Evolutionary conservation across 2,113 vertebrate genomes (phyloP).

Genomic region (Puffinus mauretanicus): DNA sequence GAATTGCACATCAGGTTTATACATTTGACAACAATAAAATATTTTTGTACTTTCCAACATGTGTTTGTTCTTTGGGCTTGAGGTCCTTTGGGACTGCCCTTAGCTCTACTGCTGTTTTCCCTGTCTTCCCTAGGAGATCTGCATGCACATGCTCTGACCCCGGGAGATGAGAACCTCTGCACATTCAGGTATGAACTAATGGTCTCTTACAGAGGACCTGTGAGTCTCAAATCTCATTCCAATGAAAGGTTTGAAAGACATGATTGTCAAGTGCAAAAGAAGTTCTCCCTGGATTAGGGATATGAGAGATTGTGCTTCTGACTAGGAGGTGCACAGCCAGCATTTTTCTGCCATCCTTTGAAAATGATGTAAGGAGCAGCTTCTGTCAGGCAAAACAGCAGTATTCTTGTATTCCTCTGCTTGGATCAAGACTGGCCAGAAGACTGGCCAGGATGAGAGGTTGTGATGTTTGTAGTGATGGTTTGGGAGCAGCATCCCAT

Average conservation of each 20-base stretch:
- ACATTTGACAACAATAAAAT: constrained; percentile 65
- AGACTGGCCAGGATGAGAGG: background rate
- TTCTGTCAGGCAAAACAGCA: background rate
- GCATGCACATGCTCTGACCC: background rate
- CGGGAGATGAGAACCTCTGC: background rate
- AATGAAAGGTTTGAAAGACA: background rate
- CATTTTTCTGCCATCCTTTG: background rate
- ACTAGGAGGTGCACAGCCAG: background rate
- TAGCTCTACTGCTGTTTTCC: background rate
- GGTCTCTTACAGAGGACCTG: background rate
- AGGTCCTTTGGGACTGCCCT: background rate
- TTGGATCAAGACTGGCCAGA: background rate
- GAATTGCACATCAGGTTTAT: constrained; percentile 50
- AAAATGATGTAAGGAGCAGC: background rate
- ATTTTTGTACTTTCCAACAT: constrained; percentile 50
- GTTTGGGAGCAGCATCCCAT: background rate
- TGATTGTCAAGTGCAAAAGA: background rate
- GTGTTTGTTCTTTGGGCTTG: constrained; percentile 33
- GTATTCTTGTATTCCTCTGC: background rate
- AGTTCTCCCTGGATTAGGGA: background rate
- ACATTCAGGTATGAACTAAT: background rate
- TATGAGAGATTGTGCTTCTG: background rate
- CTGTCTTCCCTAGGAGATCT: background rate
- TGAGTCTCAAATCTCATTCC: background rate
- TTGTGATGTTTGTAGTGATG: background rate